Evolutionary conservation across 2,888 invertebrate genomes (phyloP).

Genomic region (Hybos culiciformis): DNA sequence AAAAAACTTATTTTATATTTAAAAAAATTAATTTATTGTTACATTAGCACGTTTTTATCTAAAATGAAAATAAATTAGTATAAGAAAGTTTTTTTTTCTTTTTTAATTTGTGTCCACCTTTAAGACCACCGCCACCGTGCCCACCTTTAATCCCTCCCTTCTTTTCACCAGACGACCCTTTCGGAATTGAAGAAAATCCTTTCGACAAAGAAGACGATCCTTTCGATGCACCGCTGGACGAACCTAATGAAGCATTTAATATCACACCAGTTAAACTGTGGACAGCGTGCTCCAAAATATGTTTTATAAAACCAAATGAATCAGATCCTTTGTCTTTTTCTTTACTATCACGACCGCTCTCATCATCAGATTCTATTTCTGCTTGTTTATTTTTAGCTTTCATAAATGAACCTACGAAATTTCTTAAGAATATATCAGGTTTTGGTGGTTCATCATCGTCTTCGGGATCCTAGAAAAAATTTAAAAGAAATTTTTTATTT

Average conservation of each 20-base stretch:
- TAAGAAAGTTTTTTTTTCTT: constrained; percentile 1
- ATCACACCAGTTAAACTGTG: constrained; percentile 28
- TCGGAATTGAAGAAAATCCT: constrained; percentile 23
- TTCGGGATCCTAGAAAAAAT: constrained; percentile 29
- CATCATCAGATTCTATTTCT: constrained; percentile 12
- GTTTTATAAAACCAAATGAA: constrained; percentile 29
- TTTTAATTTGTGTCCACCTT: constrained; percentile 3
- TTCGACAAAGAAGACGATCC: constrained; percentile 26
- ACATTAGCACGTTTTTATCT: too few species aligned
- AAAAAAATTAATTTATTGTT: too few species aligned
- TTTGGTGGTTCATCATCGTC: constrained; percentile 30
- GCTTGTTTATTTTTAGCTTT: constrained; percentile 22
- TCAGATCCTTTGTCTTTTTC: constrained; percentile 21
- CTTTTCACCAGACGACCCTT: constrained; percentile 15
- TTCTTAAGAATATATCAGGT: constrained; percentile 28
- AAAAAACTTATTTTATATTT: too few species aligned
- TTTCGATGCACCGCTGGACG: constrained; percentile 30
- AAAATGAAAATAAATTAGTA: constrained; percentile 5
- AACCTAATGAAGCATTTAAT: constrained; percentile 28
- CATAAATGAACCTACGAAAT: constrained; percentile 24
- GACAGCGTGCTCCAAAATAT: constrained; percentile 28
- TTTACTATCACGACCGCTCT: not conserved
- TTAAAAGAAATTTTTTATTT: too few species aligned
- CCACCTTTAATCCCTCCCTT: not conserved
- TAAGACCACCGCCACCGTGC: not conserved